phyloP scores from a whole-genome alignment of 1,140 invertebrate species.

The Magallana angulata region DNA sequence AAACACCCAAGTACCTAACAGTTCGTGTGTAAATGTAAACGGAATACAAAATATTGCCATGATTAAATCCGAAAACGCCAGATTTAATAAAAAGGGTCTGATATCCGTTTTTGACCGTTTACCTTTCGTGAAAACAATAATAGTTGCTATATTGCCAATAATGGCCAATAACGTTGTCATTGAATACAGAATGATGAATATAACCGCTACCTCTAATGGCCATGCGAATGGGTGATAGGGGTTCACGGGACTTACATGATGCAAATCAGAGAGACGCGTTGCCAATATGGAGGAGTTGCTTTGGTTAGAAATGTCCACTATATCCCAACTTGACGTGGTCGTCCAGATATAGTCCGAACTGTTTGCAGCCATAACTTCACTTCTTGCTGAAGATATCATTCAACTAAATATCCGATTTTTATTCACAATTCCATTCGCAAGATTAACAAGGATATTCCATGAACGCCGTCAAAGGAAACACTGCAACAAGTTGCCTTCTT shows the following conservation, averaged over 20 bases:
- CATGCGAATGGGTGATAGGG: conserved; percentile 17
- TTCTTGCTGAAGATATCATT: background rate
- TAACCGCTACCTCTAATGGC: conserved; percentile 27
- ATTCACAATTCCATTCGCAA: background rate
- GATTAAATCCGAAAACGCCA: conserved; percentile 82
- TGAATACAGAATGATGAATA: conserved; percentile 74
- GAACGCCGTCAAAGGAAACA: background rate
- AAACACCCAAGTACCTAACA: conserved; percentile 75
- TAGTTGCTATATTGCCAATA: conserved; percentile 73
- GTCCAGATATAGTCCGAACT: background rate
- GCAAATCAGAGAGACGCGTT: background rate
- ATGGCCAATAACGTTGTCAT: conserved; percentile 71
- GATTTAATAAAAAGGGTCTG: conserved; percentile 87
- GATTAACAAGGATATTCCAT: background rate
- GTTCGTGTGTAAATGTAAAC: conserved; percentile 76
- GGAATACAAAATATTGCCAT: conserved; percentile 80
- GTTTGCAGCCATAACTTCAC: background rate
- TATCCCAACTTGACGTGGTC: background rate
- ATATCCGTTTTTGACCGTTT: conserved; percentile 74
- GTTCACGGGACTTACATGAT: background rate
- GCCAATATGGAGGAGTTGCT: background rate
- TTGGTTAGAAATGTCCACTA: background rate
- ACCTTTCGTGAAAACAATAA: conserved; percentile 74
- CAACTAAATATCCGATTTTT: background rate
- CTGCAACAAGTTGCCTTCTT: background rate